Evolutionary conservation across 30 jellyfish, hydroid and myxozoan species (phyloP).

Genomic region (Turritopsis rubra): DNA sequence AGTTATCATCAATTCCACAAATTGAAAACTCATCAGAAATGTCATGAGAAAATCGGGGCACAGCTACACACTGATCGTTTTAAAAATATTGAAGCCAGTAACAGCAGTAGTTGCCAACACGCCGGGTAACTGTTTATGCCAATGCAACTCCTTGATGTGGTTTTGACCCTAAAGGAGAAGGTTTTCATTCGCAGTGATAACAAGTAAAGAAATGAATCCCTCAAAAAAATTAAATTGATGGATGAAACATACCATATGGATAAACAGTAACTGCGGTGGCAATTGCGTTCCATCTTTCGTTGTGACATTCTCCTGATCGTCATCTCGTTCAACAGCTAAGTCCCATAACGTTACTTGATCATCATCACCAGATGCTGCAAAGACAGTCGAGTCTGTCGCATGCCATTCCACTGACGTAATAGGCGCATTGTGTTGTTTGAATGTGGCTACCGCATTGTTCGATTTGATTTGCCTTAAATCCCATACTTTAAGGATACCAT

Average conservation of each 20-base stretch:
- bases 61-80: slow-evolving; percentile 78
- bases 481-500: slow-evolving; percentile 91
- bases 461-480: slow-evolving; percentile 79
- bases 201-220: neutral
- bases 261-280: slow-evolving; percentile 92
- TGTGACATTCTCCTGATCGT: slow-evolving; percentile 39
- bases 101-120: slow-evolving; percentile 73
- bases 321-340: slow-evolving; percentile 88
- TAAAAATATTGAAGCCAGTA: slow-evolving; percentile 75
- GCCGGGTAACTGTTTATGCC: slow-evolving; percentile 91
- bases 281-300: slow-evolving; percentile 42
- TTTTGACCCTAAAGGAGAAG: slow-evolving; percentile 61
- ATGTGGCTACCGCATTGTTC: slow-evolving; percentile 81
- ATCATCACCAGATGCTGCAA: slow-evolving; percentile 96
- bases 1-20: no score
- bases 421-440: slow-evolving; percentile 92
- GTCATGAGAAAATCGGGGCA: neutral
- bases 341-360: slow-evolving; percentile 92
- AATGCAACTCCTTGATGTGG: slow-evolving; percentile 86
- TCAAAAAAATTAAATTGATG: neutral
- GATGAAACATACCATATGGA: slow-evolving; percentile 80
- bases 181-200: neutral
- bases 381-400: slow-evolving; percentile 80
- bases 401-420: slow-evolving; percentile 99
- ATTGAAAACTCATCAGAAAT: neutral